A percentile compares a stretch with the other conserved stretches of the same genome.
These are phyloP conservation scores for Onychorhynchus coronatus DNA, from an alignment of 2,113 vertebrate genomes.

Conservation along the genomic window DNA sequence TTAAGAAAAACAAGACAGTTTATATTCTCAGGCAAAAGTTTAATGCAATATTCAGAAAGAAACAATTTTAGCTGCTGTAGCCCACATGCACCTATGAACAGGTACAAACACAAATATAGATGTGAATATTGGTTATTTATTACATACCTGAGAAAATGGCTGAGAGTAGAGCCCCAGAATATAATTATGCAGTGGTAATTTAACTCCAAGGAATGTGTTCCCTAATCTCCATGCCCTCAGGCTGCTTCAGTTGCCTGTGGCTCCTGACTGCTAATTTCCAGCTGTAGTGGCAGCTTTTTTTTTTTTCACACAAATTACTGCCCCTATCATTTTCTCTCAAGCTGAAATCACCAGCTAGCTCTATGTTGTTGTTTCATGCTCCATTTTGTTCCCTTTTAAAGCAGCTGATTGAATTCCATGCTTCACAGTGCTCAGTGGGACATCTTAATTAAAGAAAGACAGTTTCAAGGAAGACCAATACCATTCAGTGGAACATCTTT, in stretches of 20 bases:
- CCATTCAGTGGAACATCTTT: not conserved
- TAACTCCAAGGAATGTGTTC: not conserved
- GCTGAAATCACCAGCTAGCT: not conserved
- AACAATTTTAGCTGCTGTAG: not conserved
- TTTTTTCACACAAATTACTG: not conserved
- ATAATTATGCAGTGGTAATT: not conserved
- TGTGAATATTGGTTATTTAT: not conserved
- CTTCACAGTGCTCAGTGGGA: not conserved
- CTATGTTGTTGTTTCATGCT: not conserved
- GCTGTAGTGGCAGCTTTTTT: not conserved
- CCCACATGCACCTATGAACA: not conserved
- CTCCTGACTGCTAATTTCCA: not conserved
- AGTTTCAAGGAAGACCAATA: not conserved
- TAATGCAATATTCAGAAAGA: not conserved
- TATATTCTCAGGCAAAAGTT: not conserved
- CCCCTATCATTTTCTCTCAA: not conserved
- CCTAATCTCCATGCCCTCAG: not conserved
- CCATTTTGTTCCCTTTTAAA: conserved; percentile 9
- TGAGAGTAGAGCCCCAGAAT: not conserved
- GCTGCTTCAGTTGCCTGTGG: not conserved
- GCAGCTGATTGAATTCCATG: not conserved
- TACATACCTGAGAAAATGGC: not conserved
- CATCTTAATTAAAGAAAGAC: not conserved
- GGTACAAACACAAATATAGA: not conserved
- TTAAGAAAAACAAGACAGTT: not conserved